Evolutionary conservation across 2,113 vertebrate genomes (phyloP).

Genomic region (Misgurnus mizolepis): DNA sequence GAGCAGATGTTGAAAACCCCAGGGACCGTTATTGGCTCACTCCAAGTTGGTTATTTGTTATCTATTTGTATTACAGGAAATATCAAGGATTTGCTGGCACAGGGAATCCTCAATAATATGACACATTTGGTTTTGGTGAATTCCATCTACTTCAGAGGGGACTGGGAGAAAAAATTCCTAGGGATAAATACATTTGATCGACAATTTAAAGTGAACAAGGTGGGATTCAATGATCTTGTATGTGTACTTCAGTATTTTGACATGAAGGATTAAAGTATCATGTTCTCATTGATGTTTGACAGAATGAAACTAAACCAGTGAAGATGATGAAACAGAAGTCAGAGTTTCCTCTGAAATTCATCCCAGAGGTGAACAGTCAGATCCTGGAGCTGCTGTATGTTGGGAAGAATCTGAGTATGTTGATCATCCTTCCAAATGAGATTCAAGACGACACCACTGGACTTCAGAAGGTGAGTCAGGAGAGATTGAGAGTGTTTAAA

Average conservation of each 20-base stretch:
- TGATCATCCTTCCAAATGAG: slow-evolving; percentile 85
- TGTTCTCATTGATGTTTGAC: slow-evolving; percentile 37
- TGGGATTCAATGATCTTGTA: too few species aligned
- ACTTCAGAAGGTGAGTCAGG: slow-evolving; percentile 82
- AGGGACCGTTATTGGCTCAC: too few species aligned
- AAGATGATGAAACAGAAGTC: slow-evolving; percentile 85
- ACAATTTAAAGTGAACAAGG: too few species aligned
- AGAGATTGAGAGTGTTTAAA: neutral
- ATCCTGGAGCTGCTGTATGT: slow-evolving; percentile 89
- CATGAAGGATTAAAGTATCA: neutral
- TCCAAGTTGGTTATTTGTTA: too few species aligned
- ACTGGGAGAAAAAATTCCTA: too few species aligned
- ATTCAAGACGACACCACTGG: slow-evolving; percentile 82
- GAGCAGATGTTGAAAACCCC: too few species aligned
- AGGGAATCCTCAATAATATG: too few species aligned
- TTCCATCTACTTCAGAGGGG: too few species aligned
- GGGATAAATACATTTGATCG: too few species aligned
- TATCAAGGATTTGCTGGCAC: too few species aligned
- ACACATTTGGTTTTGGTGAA: too few species aligned
- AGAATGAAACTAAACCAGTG: slow-evolving; percentile 84
- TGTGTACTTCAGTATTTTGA: neutral
- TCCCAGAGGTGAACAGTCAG: slow-evolving; percentile 74
- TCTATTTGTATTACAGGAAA: too few species aligned
- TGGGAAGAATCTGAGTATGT: slow-evolving; percentile 90
- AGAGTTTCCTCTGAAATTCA: slow-evolving; percentile 72